Evolutionary conservation across 2,888 invertebrate genomes (phyloP), one percentile per base, ranked within the genome.

Genomic region (Eupelmus urozonus): DNA sequence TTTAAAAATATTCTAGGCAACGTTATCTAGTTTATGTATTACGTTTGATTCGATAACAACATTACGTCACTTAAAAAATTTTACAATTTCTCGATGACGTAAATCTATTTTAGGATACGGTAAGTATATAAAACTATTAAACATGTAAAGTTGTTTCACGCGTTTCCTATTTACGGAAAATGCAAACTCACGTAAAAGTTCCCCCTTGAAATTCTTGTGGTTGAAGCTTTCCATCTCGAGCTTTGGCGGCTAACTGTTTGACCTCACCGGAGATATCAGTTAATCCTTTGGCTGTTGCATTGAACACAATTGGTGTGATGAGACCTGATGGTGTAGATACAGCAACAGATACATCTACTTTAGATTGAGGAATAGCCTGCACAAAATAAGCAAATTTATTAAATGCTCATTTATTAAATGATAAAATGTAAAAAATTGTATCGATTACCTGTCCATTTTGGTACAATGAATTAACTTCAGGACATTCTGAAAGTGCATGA

Each of bases 161-260:
- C 3, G 45, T 45, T 45, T 2, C 16, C 9, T 34, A 34, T 5
- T 34, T 34, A 34, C 9, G 9, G 34, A 57, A 51, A 42, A 65
- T 29, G 40, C 5, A 23, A n/a, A 86, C 87, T 88, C 87, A 92
- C 92, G 92, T 91, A 80, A 92, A 92, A 29, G 90, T 88, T 81
- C 92, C 91, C 59, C 92, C 94, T 90, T 93, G 92, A 85, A 93
- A 94, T 89, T 95, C 94, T 63, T 94, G 91, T 11, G 93, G 93
- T 83, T 93, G 92, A 13, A 95, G 89, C 85, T 93, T 93, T 65
- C 93, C 93, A 67, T 90, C 90, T 78, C 91, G 89, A 5, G 94
- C 94, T 87, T 92, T 92, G 1, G 87, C 90, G 42, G 93, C 93
- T 75, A 94, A 86, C 69, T 90, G 90, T 80, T 90, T 90, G 34